These are phyloP conservation scores for Rhagonycha fulva DNA, from an alignment of 2,888 invertebrate species.

Conservation along the genomic window DNA sequence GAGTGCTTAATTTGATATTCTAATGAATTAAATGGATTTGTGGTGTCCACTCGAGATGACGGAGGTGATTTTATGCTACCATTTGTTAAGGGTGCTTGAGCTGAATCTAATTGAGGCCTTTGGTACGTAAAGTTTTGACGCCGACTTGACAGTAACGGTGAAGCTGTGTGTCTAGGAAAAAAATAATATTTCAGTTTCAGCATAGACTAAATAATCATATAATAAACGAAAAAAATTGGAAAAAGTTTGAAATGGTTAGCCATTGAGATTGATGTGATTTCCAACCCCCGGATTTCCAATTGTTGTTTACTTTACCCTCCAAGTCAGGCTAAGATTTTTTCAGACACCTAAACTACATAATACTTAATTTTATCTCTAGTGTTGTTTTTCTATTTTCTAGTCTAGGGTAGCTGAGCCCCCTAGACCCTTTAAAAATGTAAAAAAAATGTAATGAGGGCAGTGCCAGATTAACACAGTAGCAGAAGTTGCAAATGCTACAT, in stretches of 20 bases:
- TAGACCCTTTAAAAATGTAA: too few relatives aligned
- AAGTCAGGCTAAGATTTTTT: too few relatives aligned
- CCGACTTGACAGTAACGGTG: constrained; percentile 29
- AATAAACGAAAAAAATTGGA: neutral
- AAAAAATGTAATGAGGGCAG: too few relatives aligned
- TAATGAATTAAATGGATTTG: constrained; percentile 22
- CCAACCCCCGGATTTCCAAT: too few relatives aligned
- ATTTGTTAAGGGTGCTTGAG: constrained; percentile 37
- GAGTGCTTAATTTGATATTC: constrained; percentile 27
- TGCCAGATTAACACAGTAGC: too few relatives aligned
- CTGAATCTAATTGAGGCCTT: constrained; percentile 33
- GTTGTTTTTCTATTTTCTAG: too few relatives aligned
- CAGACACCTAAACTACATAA: too few relatives aligned
- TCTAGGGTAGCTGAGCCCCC: too few relatives aligned
- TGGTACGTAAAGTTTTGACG: constrained; percentile 35
- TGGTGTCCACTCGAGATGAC: constrained; percentile 15
- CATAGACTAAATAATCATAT: neutral
- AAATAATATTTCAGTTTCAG: constrained; percentile 4
- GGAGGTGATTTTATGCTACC: constrained; percentile 33
- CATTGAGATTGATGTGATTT: too few relatives aligned
- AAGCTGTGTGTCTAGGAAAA: constrained; percentile 40
- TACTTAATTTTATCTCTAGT: too few relatives aligned
- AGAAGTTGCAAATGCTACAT: too few relatives aligned
- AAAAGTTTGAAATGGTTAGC: neutral
- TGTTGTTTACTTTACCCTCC: too few relatives aligned